Evolutionary conservation across 2,888 invertebrate species (phyloP), one percentile per base, ranked within the genome.

Genomic region (Hirtodrosophila cameraria): DNA sequence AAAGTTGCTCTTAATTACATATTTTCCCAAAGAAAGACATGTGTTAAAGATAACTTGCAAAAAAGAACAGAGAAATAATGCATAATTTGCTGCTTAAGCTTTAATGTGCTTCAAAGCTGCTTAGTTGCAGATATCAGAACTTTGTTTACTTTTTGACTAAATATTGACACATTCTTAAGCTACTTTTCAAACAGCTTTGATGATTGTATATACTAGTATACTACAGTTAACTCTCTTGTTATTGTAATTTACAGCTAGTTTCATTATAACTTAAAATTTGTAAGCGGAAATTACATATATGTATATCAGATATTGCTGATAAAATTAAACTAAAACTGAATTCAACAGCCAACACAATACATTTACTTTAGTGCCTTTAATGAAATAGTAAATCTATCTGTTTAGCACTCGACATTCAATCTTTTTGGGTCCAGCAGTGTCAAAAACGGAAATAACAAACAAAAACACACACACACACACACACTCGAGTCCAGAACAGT

Each of bases 331-430:
- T 18, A 46, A 25, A 9, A n/a, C 9, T 23, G 12, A 48, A 45
- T 20, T 27, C 45, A 50, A 33, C 41, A 38, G 25, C 42, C 36
- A 31, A 11, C 31, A 13, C 3, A 8, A 23, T 30, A 35, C 33
- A 18, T 9, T 35, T 11, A 18, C 33, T 46, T 35, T 35, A 16
- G 3, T 13, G 16, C 28, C 18, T 36, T 42, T 45, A 53, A 61
- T 25, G 27, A 53, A 58, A 61, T 53, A 60, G 62, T 58, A 41
- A 49, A 74, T 69, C 62, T 57, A 23, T 53, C 23, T 27, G 50
- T 61, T 57, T 42, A 28, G 12, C 68, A 61, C 68, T 73, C 31
- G 68, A 52, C 43, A 62, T 49, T 49, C 69, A 62, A 68, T 61
- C 55, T 45, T 23, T 45, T 23, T 48, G 31, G 49, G 46, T 45